Evolutionary conservation across 2,888 invertebrate genomes (phyloP).

Genomic region (Melanchra persicariae): DNA sequence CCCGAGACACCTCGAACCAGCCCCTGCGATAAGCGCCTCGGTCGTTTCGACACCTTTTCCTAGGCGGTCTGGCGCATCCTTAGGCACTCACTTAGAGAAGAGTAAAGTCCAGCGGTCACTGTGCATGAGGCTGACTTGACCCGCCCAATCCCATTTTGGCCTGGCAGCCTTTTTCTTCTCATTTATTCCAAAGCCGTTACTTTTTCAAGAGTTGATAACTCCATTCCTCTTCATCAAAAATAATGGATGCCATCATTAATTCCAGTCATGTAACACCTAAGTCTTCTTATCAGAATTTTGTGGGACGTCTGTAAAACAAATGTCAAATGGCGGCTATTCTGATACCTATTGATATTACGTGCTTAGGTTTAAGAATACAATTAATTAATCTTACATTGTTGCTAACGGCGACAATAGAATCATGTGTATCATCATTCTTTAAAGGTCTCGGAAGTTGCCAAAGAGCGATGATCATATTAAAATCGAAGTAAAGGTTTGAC

Average conservation of each 20-base stretch:
- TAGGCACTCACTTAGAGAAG: too few relatives aligned
- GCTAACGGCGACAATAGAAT: slow-evolving; percentile 13
- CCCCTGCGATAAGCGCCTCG: too few relatives aligned
- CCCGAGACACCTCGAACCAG: too few relatives aligned
- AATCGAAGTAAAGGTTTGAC: background rate
- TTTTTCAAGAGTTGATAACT: background rate
- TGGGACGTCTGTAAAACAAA: slow-evolving; percentile 24
- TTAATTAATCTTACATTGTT: slow-evolving; percentile 34
- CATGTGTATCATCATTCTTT: too few relatives aligned
- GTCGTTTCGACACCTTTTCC: too few relatives aligned
- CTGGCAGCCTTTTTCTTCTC: too few relatives aligned
- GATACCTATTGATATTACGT: slow-evolving; percentile 35
- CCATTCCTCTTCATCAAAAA: background rate
- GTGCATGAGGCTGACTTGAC: too few relatives aligned
- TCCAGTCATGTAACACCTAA: slow-evolving; percentile 30
- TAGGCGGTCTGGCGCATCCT: too few relatives aligned
- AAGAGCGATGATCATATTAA: background rate
- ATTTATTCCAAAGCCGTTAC: too few relatives aligned
- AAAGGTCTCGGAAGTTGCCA: background rate
- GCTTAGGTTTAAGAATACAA: slow-evolving; percentile 11
- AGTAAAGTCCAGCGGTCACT: too few relatives aligned
- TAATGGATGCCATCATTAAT: background rate
- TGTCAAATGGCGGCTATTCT: slow-evolving; percentile 14
- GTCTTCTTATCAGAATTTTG: slow-evolving; percentile 15
- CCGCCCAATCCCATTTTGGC: too few relatives aligned